phyloP scores from a whole-genome alignment of 2,888 invertebrate species.

The Caenorhabditis sulstoni region DNA sequence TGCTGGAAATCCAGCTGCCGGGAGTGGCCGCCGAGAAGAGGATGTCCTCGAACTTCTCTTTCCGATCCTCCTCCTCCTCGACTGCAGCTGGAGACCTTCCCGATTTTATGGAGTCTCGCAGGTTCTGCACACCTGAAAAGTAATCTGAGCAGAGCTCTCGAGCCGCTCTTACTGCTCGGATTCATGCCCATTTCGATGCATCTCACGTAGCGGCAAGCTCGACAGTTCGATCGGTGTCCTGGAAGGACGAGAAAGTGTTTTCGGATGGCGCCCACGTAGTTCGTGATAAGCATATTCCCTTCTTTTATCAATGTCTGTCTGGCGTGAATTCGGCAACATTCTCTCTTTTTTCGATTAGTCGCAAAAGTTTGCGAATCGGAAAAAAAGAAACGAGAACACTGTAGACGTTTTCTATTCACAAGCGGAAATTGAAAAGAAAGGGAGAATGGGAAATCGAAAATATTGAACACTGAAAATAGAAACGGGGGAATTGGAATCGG shows the following conservation, averaged over 20 bases:
- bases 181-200: conserved; percentile 59
- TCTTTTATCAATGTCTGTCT: neutral
- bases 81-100: conserved; percentile 17
- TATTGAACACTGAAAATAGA: conserved; percentile 20
- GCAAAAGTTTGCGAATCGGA: neutral
- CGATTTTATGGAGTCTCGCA: conserved; percentile 39
- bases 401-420: conserved; percentile 27
- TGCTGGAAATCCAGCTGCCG: conserved; percentile 53
- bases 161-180: conserved; percentile 45
- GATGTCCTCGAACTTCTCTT: conserved; percentile 40
- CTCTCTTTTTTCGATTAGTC: neutral
- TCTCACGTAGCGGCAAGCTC: conserved; percentile 54
- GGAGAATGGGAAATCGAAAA: conserved; percentile 7
- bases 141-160: too few relatives aligned
- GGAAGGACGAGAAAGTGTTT: conserved; percentile 1
- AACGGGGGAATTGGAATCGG: conserved; percentile 17
- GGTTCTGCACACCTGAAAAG: conserved; percentile 55
- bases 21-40: conserved; percentile 50
- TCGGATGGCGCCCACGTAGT: neutral
- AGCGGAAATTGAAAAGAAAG: neutral
- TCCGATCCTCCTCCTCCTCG: conserved; percentile 41
- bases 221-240: conserved; percentile 60
- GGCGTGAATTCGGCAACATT: neutral
- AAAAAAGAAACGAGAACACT: neutral
- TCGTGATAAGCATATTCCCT: neutral